Conservation (phyloP, 64 coral and sea anemone species). For the Catalaphyllia jardinei region DNA sequence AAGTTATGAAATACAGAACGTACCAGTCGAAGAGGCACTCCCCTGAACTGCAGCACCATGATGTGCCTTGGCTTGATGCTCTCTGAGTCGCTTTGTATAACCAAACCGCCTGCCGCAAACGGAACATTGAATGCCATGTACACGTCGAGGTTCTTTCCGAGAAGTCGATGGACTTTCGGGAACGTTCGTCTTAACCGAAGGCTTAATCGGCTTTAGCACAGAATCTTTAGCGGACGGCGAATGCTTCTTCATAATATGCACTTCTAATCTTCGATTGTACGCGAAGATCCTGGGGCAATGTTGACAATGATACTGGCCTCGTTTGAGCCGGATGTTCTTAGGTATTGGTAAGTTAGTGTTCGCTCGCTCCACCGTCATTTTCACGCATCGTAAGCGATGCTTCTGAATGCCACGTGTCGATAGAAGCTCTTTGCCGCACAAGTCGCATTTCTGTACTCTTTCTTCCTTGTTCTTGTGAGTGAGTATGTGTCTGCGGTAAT, state of each 20-base stretch:
- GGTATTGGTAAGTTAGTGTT: background rate
- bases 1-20: background rate
- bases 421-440: slow-evolving; percentile 66
- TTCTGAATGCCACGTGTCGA: slow-evolving; percentile 38
- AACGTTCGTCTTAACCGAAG: background rate
- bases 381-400: slow-evolving; percentile 27
- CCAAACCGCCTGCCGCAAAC: slow-evolving; percentile 1
- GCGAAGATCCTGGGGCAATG: slow-evolving; percentile 10
- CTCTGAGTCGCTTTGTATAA: background rate
- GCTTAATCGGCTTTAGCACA: background rate
- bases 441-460: slow-evolving; percentile 68
- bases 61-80: background rate
- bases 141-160: background rate
- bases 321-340: background rate
- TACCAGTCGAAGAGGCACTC: background rate
- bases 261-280: background rate
- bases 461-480: slow-evolving; percentile 79
- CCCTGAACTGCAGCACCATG: background rate
- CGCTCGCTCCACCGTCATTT: slow-evolving; percentile 23
- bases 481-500: slow-evolving; percentile 55
- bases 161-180: background rate
- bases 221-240: background rate
- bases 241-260: slow-evolving; percentile 8
- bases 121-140: background rate
- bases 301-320: slow-evolving; percentile 9